A percentile compares a stretch with the other conserved stretches of the same genome.
Evolutionary conservation across 2,888 invertebrate genomes (phyloP).

Genomic region (Asteroscopus sphinx): DNA sequence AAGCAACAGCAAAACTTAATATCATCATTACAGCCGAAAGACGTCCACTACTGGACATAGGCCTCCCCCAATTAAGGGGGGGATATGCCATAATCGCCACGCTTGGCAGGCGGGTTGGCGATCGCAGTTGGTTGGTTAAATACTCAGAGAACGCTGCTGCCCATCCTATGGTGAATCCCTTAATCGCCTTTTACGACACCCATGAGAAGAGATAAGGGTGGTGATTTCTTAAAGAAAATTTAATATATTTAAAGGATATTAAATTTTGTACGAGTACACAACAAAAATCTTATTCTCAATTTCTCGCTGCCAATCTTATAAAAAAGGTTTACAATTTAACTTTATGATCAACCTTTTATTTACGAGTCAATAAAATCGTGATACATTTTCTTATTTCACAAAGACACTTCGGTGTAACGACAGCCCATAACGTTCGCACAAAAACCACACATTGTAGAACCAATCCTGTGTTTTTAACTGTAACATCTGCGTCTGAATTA

Average conservation of each 20-base stretch:
- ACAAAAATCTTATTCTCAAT: conserved; percentile 3
- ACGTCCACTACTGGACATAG: too few species aligned
- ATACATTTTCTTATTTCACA: conserved; percentile 36
- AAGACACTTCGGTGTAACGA: conserved; percentile 17
- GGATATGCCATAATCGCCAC: too few species aligned
- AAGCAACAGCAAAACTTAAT: too few species aligned
- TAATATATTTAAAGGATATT: too few species aligned
- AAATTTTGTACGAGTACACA: conserved; percentile 6
- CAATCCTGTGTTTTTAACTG: not conserved
- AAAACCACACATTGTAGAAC: conserved; percentile 4
- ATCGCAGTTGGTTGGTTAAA: too few species aligned
- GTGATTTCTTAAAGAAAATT: conserved; percentile 10
- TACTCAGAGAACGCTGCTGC: too few species aligned
- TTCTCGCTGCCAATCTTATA: conserved; percentile 30
- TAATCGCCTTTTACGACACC: too few species aligned
- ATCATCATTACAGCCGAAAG: too few species aligned
- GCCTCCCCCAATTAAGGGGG: too few species aligned
- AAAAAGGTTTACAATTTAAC: conserved; percentile 33
- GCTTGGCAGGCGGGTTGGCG: too few species aligned
- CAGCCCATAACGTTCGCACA: conserved; percentile 3
- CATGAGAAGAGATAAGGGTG: too few species aligned
- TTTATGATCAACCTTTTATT: conserved; percentile 47
- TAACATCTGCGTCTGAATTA: conserved; percentile 7
- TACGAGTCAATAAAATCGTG: conserved; percentile 35
- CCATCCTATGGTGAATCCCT: too few species aligned